These are phyloP conservation scores for Axis porcinus DNA, from an alignment of 2,113 vertebrate species.

Conservation along the genomic window DNA sequence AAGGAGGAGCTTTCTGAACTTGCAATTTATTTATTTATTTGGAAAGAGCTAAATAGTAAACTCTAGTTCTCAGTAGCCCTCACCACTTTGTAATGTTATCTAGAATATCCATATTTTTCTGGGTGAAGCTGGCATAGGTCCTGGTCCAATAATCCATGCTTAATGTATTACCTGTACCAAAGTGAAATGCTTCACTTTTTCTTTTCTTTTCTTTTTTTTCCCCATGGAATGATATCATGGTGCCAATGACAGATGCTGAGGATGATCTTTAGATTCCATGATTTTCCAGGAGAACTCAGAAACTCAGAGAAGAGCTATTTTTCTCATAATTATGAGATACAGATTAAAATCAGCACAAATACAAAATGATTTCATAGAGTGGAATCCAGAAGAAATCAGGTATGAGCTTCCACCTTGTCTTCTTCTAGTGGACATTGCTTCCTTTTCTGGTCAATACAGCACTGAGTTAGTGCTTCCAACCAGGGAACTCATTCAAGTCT, in stretches of 20 bases:
- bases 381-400: not conserved
- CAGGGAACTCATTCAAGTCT: not conserved
- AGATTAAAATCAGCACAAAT: not conserved
- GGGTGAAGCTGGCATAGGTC: accelerated
- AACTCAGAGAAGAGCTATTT: not conserved
- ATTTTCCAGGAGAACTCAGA: not conserved
- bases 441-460: not conserved
- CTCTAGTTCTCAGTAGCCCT: not conserved
- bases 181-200: not conserved
- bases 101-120: not conserved
- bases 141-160: not conserved
- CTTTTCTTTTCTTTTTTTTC: not conserved
- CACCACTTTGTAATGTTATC: not conserved
- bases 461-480: not conserved
- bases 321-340: not conserved
- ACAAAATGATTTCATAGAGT: no score
- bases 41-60: not conserved
- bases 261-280: not conserved
- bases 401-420: not conserved
- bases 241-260: not conserved
- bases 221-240: not conserved
- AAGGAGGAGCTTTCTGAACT: not conserved
- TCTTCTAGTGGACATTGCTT: not conserved
- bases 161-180: not conserved
- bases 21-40: not conserved